Evolutionary conservation across 2,888 invertebrate genomes (phyloP).

Genomic region (Athripsodes cinereus): DNA sequence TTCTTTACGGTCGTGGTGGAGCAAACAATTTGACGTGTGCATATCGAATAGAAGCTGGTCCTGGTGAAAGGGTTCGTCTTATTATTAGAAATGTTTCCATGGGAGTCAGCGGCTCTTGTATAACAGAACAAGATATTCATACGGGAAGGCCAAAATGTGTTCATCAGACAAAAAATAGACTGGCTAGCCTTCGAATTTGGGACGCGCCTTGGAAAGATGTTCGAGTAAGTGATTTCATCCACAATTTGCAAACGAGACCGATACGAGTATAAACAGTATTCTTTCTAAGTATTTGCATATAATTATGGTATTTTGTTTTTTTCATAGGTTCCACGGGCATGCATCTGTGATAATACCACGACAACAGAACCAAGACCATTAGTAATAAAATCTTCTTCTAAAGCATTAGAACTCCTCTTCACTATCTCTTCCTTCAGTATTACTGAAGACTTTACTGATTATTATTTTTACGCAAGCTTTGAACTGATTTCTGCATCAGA

Average conservation of each 20-base stretch:
- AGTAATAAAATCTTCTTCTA: constrained; percentile 58
- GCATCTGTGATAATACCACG: constrained; percentile 70
- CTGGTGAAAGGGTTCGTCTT: constrained; percentile 59
- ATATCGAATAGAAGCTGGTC: constrained; percentile 66
- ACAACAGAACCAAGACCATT: constrained; percentile 53
- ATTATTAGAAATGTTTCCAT: constrained; percentile 67
- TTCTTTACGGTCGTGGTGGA: constrained; percentile 80
- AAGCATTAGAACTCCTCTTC: constrained; percentile 70
- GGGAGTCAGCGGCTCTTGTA: constrained; percentile 60
- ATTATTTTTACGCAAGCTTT: constrained; percentile 70
- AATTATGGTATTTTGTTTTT: not conserved
- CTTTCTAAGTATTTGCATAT: no score
- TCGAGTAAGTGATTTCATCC: constrained; percentile 41
- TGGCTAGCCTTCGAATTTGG: constrained; percentile 52
- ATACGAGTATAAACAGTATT: no score
- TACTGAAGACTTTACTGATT: constrained; percentile 74
- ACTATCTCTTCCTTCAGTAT: constrained; percentile 67
- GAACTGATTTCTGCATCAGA: constrained; percentile 59
- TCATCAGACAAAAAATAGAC: constrained; percentile 32
- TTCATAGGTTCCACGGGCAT: constrained; percentile 58
- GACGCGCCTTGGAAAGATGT: constrained; percentile 69
- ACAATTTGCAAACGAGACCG: no score
- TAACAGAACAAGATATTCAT: constrained; percentile 65
- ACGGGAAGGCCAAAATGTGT: constrained; percentile 61
- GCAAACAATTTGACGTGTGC: constrained; percentile 69